Percentiles rank a stretch among this genome's conserved stretches.
Conservation (phyloP, 2,888 invertebrate genomes). For the Drosophila limbata region DNA sequence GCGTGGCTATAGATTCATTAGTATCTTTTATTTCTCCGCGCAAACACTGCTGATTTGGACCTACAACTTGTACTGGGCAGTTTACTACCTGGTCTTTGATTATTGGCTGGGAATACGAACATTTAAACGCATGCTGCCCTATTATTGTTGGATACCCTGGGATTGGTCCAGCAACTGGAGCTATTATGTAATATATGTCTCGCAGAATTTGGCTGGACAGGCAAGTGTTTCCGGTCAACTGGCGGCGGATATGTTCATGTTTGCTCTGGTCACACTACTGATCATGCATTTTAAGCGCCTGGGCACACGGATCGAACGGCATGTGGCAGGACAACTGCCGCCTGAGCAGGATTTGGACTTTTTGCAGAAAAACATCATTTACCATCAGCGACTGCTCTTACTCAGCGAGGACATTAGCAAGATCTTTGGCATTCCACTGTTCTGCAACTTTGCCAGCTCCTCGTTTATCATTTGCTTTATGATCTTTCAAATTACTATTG, state of each 20-base stretch:
- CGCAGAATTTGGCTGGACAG: slow-evolving; percentile 74
- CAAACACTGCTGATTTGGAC: slow-evolving; percentile 77
- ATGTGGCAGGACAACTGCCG: slow-evolving; percentile 44
- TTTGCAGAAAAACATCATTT: slow-evolving; percentile 55
- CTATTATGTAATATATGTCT: slow-evolving; percentile 71
- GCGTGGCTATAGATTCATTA: slow-evolving; percentile 53
- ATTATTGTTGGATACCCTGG: slow-evolving; percentile 77
- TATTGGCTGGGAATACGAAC: slow-evolving; percentile 53
- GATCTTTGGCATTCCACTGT: slow-evolving; percentile 78
- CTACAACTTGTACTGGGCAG: slow-evolving; percentile 77
- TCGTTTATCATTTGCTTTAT: slow-evolving; percentile 82
- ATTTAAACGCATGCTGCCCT: slow-evolving; percentile 71
- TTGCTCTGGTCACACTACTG: slow-evolving; percentile 76
- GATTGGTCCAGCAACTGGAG: slow-evolving; percentile 68
- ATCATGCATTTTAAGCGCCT: slow-evolving; percentile 82
- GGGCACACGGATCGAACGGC: slow-evolving; percentile 51
- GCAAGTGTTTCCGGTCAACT: slow-evolving; percentile 74
- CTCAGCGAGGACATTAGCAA: slow-evolving; percentile 68
- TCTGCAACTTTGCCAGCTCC: slow-evolving; percentile 79
- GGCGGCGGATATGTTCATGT: slow-evolving; percentile 80
- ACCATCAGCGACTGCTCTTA: slow-evolving; percentile 65
- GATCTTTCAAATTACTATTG: slow-evolving; percentile 82
- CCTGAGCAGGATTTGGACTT: slow-evolving; percentile 50
- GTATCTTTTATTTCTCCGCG: slow-evolving; percentile 68
- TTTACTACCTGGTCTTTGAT: slow-evolving; percentile 71